Percentiles rank a stretch among this genome's conserved stretches.
phyloP scores from a whole-genome alignment of 2,888 invertebrate species.

The Drosophila merina region DNA sequence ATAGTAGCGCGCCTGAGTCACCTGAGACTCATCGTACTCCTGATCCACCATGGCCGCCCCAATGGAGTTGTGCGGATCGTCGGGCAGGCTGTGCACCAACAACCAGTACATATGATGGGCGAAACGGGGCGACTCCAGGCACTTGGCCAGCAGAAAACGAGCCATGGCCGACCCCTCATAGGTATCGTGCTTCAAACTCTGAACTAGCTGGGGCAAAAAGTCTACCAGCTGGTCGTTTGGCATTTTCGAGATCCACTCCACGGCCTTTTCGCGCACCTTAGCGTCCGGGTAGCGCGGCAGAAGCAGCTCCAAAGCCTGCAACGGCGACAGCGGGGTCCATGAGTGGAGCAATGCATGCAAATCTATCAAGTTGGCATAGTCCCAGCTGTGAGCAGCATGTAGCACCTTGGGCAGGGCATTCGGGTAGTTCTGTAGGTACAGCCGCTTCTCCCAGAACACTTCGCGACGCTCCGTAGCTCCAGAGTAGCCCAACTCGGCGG shows the following conservation, averaged over 20 bases:
- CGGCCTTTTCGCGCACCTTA: conserved; percentile 93
- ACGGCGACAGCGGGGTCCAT: conserved; percentile 94
- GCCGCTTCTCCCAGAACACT: conserved; percentile 97
- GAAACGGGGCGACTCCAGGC: conserved; percentile 93
- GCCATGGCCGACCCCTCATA: conserved; percentile 95
- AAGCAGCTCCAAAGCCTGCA: conserved; percentile 95
- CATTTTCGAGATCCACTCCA: conserved; percentile 91
- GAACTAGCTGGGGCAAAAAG: conserved; percentile 96
- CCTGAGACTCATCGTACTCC: conserved; percentile 86
- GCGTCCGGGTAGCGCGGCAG: conserved; percentile 97
- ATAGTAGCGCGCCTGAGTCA: conserved; percentile 89
- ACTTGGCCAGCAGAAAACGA: conserved; percentile 91
- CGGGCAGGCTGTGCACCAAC: conserved; percentile 91
- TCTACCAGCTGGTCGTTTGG: conserved; percentile 95
- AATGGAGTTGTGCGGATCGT: conserved; percentile 90
- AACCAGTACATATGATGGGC: conserved; percentile 98
- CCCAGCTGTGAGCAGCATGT: conserved; percentile 95
- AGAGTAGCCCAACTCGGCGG: conserved; percentile 83
- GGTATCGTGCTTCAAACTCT: conserved; percentile 95
- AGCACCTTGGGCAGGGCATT: conserved; percentile 94
- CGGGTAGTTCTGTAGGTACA: conserved; percentile 93
- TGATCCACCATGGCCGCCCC: conserved; percentile 76
- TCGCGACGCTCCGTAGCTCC: conserved; percentile 84
- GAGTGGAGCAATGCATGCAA: conserved; percentile 93
- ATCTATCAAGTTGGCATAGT: conserved; percentile 93